Evolutionary conservation across 2,797 vertebrate genomes (phyloP).

Genomic region (Pipistrellus pygmaeus): DNA sequence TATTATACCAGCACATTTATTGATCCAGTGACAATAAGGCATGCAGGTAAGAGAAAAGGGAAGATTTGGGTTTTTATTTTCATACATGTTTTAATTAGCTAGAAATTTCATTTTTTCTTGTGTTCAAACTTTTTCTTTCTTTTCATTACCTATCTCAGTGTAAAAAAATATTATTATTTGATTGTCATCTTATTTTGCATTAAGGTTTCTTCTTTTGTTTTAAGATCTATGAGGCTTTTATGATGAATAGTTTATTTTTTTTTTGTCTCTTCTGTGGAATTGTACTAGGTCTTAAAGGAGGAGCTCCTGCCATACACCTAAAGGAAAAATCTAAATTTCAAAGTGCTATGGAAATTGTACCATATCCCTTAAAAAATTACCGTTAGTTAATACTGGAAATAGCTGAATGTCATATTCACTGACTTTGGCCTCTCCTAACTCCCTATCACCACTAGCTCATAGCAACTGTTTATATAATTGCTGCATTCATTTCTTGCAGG

Average conservation of each 20-base stretch:
- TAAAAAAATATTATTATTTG: not conserved
- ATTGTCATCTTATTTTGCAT: not conserved
- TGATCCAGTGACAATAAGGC: not conserved
- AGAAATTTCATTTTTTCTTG: not conserved
- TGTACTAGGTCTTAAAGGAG: not conserved
- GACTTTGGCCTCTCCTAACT: not conserved
- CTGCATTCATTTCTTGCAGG: not conserved
- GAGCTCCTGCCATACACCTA: not conserved
- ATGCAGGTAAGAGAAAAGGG: not conserved
- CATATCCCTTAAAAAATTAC: not conserved
- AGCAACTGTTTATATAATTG: not conserved
- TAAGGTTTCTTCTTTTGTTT: not conserved
- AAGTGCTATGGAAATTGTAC: not conserved
- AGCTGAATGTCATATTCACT: not conserved
- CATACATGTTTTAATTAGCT: not conserved
- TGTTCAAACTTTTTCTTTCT: not conserved
- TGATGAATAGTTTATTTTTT: not conserved
- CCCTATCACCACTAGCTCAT: not conserved
- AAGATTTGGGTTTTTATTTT: not conserved
- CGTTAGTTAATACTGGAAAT: not conserved
- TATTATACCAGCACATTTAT: not conserved
- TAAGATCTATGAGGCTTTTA: not conserved
- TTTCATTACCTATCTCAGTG: not conserved
- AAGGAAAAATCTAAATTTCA: not conserved
- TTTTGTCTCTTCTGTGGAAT: conserved; percentile 14